Percentiles rank a stretch among this genome's conserved stretches.
phyloP scores from a whole-genome alignment of 2,797 vertebrate species.

The Paratrypauchen microcephalus region DNA sequence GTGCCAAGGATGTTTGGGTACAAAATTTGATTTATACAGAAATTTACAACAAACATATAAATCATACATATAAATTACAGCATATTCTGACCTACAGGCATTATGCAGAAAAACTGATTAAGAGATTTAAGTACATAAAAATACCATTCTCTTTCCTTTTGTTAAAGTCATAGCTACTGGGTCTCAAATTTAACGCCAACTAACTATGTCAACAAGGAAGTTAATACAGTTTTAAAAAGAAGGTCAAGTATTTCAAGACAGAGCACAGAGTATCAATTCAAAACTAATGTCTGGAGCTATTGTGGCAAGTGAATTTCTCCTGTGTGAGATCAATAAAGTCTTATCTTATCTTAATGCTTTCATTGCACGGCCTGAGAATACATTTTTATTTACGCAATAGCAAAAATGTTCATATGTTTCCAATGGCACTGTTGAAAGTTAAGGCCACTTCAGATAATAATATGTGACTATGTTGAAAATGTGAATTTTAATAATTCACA shows the following conservation, averaged over 20 bases:
- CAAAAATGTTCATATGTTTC: not conserved
- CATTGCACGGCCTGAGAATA: not conserved
- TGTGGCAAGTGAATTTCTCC: too few species aligned
- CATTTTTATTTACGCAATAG: not conserved
- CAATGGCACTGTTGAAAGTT: too few species aligned
- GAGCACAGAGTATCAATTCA: not conserved
- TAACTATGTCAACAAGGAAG: not conserved
- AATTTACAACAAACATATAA: not conserved
- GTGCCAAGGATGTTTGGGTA: not conserved
- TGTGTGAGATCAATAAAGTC: too few species aligned
- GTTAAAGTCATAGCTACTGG: not conserved
- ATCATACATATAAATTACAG: not conserved
- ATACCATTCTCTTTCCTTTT: not conserved
- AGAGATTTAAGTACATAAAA: not conserved
- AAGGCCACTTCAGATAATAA: not conserved
- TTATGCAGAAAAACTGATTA: not conserved
- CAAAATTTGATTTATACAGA: not conserved
- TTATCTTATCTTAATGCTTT: too few species aligned
- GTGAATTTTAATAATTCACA: not conserved
- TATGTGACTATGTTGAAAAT: not conserved
- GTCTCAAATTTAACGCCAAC: not conserved
- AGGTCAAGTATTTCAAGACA: slow-evolving; percentile 43
- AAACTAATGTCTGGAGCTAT: too few species aligned
- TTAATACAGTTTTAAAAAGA: slow-evolving; percentile 29
- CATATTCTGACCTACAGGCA: not conserved